A percentile compares a stretch with the other conserved stretches of the same genome.
Conservation (phyloP, 2,888 invertebrate genomes). For the Caenorhabditis drosophilae region DNA sequence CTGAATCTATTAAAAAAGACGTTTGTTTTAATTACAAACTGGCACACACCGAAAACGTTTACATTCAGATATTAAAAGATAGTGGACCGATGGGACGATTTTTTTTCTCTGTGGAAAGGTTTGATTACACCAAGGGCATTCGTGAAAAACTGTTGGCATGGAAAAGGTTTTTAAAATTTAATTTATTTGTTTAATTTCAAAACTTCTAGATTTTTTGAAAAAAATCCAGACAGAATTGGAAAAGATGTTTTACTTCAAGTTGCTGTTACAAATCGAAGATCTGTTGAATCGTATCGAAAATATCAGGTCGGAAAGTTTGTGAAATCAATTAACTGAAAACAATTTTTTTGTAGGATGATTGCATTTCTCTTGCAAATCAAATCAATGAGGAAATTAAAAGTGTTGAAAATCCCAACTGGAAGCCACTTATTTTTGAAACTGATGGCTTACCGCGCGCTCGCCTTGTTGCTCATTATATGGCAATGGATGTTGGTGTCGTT, state of each 20-base stretch:
- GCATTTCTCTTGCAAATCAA: slow-evolving; percentile 47
- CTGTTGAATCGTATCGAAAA: slow-evolving; percentile 56
- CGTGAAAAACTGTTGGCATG: slow-evolving; percentile 54
- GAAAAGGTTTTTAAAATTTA: slow-evolving; percentile 36
- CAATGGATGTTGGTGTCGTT: slow-evolving; percentile 66
- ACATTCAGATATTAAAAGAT: slow-evolving; percentile 42
- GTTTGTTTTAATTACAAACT: too few species aligned
- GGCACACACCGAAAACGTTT: too few species aligned
- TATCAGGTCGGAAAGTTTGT: slow-evolving; percentile 38
- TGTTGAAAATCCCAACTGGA: slow-evolving; percentile 56
- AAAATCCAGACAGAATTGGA: slow-evolving; percentile 55
- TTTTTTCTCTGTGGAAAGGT: slow-evolving; percentile 64
- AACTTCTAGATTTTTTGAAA: slow-evolving; percentile 45
- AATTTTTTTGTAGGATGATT: slow-evolving; percentile 44
- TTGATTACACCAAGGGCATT: slow-evolving; percentile 65
- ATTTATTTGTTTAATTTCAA: too few species aligned
- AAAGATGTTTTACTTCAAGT: slow-evolving; percentile 57
- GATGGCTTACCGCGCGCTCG: slow-evolving; percentile 56
- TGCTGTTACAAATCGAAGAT: slow-evolving; percentile 58
- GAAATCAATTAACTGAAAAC: too few species aligned
- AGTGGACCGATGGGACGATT: slow-evolving; percentile 45
- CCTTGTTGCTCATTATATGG: slow-evolving; percentile 61
- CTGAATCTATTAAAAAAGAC: slow-evolving; percentile 46
- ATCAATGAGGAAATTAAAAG: slow-evolving; percentile 45
- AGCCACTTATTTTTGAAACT: slow-evolving; percentile 57